Percentiles rank a stretch among this genome's conserved stretches.
Evolutionary conservation across 2,888 invertebrate genomes (phyloP).

Genomic region (Eupithecia subumbrata): DNA sequence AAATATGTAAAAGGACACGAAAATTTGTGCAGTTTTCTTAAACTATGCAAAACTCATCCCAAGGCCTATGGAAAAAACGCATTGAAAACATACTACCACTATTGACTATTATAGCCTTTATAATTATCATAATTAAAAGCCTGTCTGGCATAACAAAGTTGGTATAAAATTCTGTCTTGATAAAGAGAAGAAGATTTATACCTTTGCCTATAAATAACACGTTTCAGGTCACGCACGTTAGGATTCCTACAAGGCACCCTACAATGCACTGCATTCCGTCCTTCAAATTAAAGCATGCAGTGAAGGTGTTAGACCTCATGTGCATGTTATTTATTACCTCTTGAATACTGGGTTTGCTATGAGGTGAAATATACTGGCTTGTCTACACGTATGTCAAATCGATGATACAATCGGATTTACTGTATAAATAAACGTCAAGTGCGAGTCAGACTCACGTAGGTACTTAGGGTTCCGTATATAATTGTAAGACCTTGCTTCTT

Average conservation of each 20-base stretch:
- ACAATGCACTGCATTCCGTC: slow-evolving; percentile 1
- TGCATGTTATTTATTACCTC: neutral
- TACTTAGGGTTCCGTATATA: no score
- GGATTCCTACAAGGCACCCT: neutral
- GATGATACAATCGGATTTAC: no score
- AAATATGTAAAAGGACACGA: neutral
- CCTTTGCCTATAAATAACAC: neutral
- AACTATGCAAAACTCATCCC: neutral
- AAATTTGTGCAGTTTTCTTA: neutral
- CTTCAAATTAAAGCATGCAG: slow-evolving; percentile 5
- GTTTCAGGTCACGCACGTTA: slow-evolving; percentile 3
- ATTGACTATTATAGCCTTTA: no score
- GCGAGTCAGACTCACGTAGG: no score
- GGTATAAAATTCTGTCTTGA: neutral
- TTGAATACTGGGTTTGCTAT: neutral
- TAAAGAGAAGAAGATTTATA: neutral
- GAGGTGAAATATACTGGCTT: neutral
- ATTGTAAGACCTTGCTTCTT: no score
- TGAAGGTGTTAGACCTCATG: slow-evolving; percentile 7
- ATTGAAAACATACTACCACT: neutral
- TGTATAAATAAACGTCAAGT: no score
- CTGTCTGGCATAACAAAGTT: neutral
- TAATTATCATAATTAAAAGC: neutral
- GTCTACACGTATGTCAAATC: neutral
- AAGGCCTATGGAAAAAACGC: neutral